Evolutionary conservation across 2,888 invertebrate genomes (phyloP), one percentile per base, ranked within the genome.

Genomic region (Cryptocheilus praepositus): DNA sequence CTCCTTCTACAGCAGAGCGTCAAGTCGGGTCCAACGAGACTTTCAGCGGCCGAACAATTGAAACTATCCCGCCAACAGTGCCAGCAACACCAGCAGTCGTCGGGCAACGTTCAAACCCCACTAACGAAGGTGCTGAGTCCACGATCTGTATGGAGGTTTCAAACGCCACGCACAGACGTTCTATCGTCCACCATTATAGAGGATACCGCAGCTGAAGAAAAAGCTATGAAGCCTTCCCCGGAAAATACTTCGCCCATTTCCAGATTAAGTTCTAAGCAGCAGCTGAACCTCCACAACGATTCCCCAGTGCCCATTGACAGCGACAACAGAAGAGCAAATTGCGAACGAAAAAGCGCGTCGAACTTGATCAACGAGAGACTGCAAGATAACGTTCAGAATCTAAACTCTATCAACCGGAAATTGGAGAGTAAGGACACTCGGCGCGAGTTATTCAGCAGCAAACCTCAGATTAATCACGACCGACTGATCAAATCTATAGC

Each of bases 181-280:
- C 92, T 96, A 83, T 95, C 96, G 51, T 94, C 95, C 54, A 95
- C 96, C 65, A 96, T 96, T 87, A 93, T 93, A 49, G 96, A 96
- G 90, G 96, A 94, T 77, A 93, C 94, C 82, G 95, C 95, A 83
- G 94, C 93, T 83, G 95, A 95, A 83, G 94, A 95, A 77, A 93
- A 86, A 43, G 88, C 88, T 0, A 87, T 88, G 87, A 87, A 88
- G 59, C 83, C 86, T 0, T 88, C 88, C 0, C 86, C 86, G 2
- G 87, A 88, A 28, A 83, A 80, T 62, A 74, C 71, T 1, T 73
- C 81, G 0, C 80, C 83, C 0, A 73, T 79, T 3, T 77, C 83
- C 15, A 79, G 79, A 66, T 19, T 81, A 22, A 81, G 61, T 54
- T 64, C 73, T 0, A 77, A 79, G 21, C 72, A 85, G 25, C 86